Evolutionary conservation across 1,140 invertebrate species (phyloP).

Genomic region (Nephotettix cincticeps): DNA sequence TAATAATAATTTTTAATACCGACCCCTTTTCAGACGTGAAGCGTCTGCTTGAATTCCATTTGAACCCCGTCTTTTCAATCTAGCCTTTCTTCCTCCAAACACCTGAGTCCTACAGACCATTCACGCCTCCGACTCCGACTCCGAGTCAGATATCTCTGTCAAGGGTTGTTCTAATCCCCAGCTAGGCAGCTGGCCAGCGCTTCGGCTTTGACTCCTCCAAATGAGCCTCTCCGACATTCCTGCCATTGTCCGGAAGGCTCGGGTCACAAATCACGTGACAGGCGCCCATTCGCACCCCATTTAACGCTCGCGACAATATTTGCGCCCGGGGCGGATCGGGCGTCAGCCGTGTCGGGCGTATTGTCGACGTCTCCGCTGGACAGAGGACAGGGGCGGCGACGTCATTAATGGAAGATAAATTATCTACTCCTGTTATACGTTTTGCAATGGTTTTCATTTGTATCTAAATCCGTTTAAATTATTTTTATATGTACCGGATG

Average conservation of each 20-base stretch:
- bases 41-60: too few species aligned
- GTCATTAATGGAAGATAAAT: too few species aligned
- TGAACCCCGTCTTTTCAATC: too few species aligned
- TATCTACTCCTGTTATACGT: too few species aligned
- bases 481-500: too few species aligned
- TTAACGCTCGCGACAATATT: constrained; percentile 21
- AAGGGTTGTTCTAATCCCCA: background rate
- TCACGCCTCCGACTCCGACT: too few species aligned
- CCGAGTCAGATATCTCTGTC: background rate
- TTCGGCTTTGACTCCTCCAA: background rate
- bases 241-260: background rate
- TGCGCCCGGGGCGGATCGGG: background rate
- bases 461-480: too few species aligned
- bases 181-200: background rate
- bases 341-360: background rate
- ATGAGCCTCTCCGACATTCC: background rate
- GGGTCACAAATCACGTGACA: constrained; percentile 15
- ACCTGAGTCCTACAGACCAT: too few species aligned
- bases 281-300: constrained; percentile 20
- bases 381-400: background rate
- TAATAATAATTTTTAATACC: too few species aligned
- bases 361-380: background rate
- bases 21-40: too few species aligned
- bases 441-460: too few species aligned
- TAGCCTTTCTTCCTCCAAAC: too few species aligned